A percentile compares a stretch with the other conserved stretches of the same genome.
These are phyloP conservation scores for Hyles euphorbiae DNA, from an alignment of 1,140 invertebrate genomes.

Conservation along the genomic window DNA sequence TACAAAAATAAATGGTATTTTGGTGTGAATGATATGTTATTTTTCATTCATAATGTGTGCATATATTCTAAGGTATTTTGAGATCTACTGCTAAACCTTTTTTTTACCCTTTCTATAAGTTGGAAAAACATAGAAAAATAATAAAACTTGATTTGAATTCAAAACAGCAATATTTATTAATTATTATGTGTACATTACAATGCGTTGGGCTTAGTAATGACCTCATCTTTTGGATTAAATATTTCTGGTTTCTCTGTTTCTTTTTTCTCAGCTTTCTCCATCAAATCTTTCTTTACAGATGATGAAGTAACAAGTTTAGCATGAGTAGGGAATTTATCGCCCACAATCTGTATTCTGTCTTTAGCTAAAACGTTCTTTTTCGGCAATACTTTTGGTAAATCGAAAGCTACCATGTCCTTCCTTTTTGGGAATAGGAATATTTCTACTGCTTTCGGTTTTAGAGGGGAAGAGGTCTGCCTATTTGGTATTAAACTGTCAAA, in stretches of 20 bases:
- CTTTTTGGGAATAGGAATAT: constrained; percentile 53
- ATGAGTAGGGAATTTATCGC: constrained; percentile 46
- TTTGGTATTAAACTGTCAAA: constrained; percentile 33
- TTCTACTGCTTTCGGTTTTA: constrained; percentile 45
- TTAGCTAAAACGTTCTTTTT: constrained; percentile 26
- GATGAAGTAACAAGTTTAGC: constrained; percentile 31
- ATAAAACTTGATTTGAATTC: too few relatives aligned
- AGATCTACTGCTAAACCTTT: too few relatives aligned
- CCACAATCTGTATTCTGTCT: constrained; percentile 41
- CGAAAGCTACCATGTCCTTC: constrained; percentile 23
- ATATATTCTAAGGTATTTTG: too few relatives aligned
- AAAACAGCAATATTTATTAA: too few relatives aligned
- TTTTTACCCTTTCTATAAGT: too few relatives aligned
- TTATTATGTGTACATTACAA: constrained; percentile 3
- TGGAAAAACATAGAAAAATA: too few relatives aligned
- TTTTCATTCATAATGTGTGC: too few relatives aligned
- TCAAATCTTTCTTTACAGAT: constrained; percentile 42
- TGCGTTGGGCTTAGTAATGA: constrained; percentile 14
- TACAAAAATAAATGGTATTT: too few relatives aligned
- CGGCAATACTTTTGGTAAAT: constrained; percentile 3
- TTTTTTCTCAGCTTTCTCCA: constrained; percentile 19
- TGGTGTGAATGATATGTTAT: too few relatives aligned
- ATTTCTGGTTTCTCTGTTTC: constrained; percentile 8
- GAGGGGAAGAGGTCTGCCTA: constrained; percentile 22
- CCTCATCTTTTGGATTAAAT: constrained; percentile 7